phyloP scores from a whole-genome alignment of 2,888 invertebrate species.

The Ichneumoninae sp. region DNA sequence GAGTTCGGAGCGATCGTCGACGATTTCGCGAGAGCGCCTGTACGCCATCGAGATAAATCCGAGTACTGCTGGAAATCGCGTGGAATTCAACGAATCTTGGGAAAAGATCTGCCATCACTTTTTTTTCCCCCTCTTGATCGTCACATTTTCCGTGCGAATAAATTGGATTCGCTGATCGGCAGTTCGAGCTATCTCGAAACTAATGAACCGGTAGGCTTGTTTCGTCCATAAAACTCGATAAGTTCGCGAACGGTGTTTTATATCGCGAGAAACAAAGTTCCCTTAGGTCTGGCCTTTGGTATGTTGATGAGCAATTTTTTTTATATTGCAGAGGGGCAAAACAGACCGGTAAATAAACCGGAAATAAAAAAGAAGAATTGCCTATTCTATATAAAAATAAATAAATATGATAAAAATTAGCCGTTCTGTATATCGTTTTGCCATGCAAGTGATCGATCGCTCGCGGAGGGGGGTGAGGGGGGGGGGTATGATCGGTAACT shows the following conservation, averaged over 20 bases:
- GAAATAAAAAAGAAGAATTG: no score
- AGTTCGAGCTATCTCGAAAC: background rate
- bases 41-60: slow-evolving; percentile 1
- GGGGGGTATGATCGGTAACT: slow-evolving; percentile 16
- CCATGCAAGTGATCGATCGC: slow-evolving; percentile 12
- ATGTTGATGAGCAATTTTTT: background rate
- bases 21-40: slow-evolving; percentile 23
- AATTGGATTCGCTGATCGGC: background rate
- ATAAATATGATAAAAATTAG: no score
- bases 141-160: background rate
- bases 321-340: no score
- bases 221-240: background rate
- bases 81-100: background rate
- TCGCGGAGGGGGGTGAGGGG: background rate
- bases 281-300: background rate
- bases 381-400: no score
- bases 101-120: background rate
- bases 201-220: slow-evolving; percentile 16
- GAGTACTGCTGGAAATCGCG: background rate
- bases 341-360: no score
- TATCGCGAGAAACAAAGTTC: background rate
- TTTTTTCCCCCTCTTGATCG: background rate
- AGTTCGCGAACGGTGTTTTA: background rate
- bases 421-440: slow-evolving; percentile 10
- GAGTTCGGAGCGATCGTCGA: slow-evolving; percentile 36